These are phyloP conservation scores for Gavialis gangeticus DNA, from an alignment of 2,113 vertebrate species.

Conservation along the genomic window DNA sequence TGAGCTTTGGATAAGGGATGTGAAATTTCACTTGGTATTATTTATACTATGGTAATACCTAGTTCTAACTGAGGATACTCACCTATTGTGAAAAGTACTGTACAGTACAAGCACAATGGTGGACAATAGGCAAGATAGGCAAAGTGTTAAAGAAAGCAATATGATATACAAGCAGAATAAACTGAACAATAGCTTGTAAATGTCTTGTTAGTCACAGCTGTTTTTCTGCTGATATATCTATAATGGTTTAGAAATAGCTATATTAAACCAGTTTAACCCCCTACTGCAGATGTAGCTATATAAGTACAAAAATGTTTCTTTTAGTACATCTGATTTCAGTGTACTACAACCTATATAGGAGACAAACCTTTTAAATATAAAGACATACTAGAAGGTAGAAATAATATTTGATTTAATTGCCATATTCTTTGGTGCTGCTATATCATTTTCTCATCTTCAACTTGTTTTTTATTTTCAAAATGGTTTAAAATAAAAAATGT, in stretches of 20 bases:
- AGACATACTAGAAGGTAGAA: not conserved
- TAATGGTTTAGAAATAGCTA: not conserved
- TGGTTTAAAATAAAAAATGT: not conserved
- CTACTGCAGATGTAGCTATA: fast-evolving
- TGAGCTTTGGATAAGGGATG: not conserved
- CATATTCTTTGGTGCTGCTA: not conserved
- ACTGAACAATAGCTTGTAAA: not conserved
- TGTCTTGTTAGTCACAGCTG: not conserved
- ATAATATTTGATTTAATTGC: not conserved
- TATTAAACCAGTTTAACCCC: not conserved
- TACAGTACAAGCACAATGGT: not conserved
- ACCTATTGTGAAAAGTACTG: not conserved
- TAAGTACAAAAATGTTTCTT: not conserved
- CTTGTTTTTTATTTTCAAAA: not conserved
- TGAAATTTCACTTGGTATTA: not conserved
- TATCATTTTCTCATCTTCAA: not conserved
- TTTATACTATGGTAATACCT: not conserved
- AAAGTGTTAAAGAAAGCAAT: not conserved
- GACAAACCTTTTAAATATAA: not conserved
- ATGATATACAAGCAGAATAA: not conserved
- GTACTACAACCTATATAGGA: not conserved
- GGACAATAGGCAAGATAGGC: not conserved
- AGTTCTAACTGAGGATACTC: not conserved
- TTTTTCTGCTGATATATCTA: not conserved
- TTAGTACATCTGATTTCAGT: not conserved